Evolutionary conservation across 2,797 vertebrate species (phyloP), one percentile per base, ranked within the genome.

Genomic region (Thaleichthys pacificus): DNA sequence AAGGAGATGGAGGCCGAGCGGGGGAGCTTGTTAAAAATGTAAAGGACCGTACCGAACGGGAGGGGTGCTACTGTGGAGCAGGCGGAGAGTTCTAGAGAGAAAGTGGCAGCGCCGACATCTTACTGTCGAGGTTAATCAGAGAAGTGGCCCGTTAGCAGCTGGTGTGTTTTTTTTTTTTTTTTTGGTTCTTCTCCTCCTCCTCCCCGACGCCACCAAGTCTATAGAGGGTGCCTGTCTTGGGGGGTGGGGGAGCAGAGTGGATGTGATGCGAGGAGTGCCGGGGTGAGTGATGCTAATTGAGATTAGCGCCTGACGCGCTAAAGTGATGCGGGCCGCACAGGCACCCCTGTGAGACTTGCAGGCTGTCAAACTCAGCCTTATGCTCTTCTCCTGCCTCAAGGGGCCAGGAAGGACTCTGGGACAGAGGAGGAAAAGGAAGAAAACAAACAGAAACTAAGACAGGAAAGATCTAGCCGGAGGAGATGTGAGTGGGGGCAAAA

Each of bases 21-120:
- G 91, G 90, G 87, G 87, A 73, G 87, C 90, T 91, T 91, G 89
- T 92, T 91, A 91, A 91, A 91, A 91, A 91, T 90, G 90, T 91
- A 91, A 89, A 89, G 86, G 89, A 89, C 87, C 82, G 81, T 82
- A 73, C 77, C 71, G 68, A 87, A 86, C 80, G 87, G 87, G 85
- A 84, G 32, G 57, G 32, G 32, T 35, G 32, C 32, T 35, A 35
- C 32, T 35, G 32, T 0, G 8, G 32, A 35, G 32, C 32, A 35
- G 6, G 32, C 32, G 32, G 5, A 35, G 5, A 8, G 32, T 6
- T 35, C 85, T 86, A 79, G 90, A 47, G 38, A 86, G 85, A 87
- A 84, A 88, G 49, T 51, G 49, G 49, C 83, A 81, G 83, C 73
- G 73, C 61, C 79, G 66, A 88, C 89, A 88, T 90, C 89, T 90